Evolutionary conservation across 2,113 vertebrate species (phyloP).

Genomic region (Epinephelus moara): DNA sequence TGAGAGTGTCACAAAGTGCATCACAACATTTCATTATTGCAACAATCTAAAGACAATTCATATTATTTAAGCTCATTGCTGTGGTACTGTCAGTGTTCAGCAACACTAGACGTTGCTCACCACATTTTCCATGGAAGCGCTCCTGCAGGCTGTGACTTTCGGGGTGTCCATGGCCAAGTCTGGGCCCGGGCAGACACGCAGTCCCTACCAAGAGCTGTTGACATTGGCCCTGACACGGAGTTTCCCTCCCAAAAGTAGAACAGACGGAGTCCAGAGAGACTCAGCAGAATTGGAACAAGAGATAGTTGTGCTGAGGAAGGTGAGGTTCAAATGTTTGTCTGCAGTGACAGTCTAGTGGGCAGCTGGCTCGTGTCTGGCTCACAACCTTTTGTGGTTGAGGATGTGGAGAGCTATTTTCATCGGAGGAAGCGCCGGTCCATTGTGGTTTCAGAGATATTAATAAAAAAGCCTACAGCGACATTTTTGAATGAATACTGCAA

Average conservation of each 20-base stretch:
- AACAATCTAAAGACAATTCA: neutral
- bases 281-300: constrained; percentile 57
- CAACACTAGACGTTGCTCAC: constrained; percentile 46
- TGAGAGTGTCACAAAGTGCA: neutral
- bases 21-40: neutral
- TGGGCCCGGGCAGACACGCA: constrained; percentile 34
- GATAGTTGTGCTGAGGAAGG: constrained; percentile 54
- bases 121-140: constrained; percentile 71
- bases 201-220: constrained; percentile 62
- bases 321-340: constrained; percentile 34
- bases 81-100: constrained; percentile 7
- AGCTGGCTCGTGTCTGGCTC: constrained; percentile 48
- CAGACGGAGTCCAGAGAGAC: constrained; percentile 47
- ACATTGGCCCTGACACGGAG: constrained; percentile 66
- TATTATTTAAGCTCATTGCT: neutral
- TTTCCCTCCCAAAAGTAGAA: constrained; percentile 71
- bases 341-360: constrained; percentile 21
- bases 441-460: constrained; percentile 62
- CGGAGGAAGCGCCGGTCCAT: constrained; percentile 40
- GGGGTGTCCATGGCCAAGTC: constrained; percentile 57
- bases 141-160: constrained; percentile 66
- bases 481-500: constrained; percentile 41
- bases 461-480: constrained; percentile 24
- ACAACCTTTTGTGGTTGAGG: constrained; percentile 56
- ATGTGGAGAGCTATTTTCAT: constrained; percentile 71